Conservation (phyloP, 2,888 invertebrate species). For the Chymomyza amoena region DNA sequence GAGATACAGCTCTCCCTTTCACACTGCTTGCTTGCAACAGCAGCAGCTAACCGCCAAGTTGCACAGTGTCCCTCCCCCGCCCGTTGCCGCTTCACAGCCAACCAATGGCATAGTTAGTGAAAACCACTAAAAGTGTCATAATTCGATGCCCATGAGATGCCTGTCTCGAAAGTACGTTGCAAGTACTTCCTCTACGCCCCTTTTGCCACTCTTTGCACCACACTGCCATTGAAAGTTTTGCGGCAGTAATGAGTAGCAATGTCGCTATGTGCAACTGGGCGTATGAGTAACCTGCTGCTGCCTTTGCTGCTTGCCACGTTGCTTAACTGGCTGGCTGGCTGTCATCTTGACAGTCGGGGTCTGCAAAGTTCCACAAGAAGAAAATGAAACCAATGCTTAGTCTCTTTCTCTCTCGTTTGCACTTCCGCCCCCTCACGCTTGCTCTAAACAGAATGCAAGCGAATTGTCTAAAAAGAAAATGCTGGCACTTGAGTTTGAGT, state of each 20-base stretch:
- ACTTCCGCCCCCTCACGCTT: not conserved
- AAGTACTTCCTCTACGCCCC: not conserved
- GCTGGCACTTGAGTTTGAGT: not conserved
- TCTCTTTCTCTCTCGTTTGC: too few species aligned
- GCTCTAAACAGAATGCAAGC: not conserved
- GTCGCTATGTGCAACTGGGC: constrained; percentile 33
- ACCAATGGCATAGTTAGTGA: constrained; percentile 33
- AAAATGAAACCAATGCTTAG: constrained; percentile 1
- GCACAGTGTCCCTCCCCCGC: constrained; percentile 11
- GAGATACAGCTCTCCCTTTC: constrained; percentile 33
- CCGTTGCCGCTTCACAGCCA: not conserved
- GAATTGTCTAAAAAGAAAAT: not conserved
- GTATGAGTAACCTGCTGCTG: constrained; percentile 40
- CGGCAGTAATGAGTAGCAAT: constrained; percentile 60
- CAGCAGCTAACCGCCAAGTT: constrained; percentile 7
- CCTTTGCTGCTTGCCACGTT: not conserved
- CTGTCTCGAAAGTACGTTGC: constrained; percentile 61
- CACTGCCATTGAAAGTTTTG: constrained; percentile 49
- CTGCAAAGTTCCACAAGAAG: constrained; percentile 32
- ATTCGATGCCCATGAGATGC: constrained; percentile 77
- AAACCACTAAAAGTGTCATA: constrained; percentile 75
- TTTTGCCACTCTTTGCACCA: not conserved
- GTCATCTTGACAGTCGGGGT: constrained; percentile 13
- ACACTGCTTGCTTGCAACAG: not conserved
- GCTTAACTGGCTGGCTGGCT: not conserved